A percentile compares a stretch with the other conserved stretches of the same genome.
Evolutionary conservation across 2,113 vertebrate genomes (phyloP).

Genomic region (human): GRCh38 chr2:28352501-28353000

Average conservation of each 20-base stretch:
- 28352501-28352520: background rate
- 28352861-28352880: too few species aligned
- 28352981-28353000: background rate
- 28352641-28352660: too few species aligned
- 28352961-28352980: background rate
- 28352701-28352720: background rate
- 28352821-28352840: fast-evolving
- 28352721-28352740: fast-evolving
- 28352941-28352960: background rate
- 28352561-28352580: background rate
- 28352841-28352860: background rate
- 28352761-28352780: too few species aligned
- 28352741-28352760: background rate
- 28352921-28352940: background rate
- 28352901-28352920: background rate
- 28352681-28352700: background rate
- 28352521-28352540: background rate
- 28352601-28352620: background rate
- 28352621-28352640: background rate
- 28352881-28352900: too few species aligned
- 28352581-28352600: background rate
- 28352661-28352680: background rate
- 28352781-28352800: too few species aligned
- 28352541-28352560: background rate
- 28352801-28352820: background rate